These are phyloP conservation scores for Megaleporinus macrocephalus DNA, from an alignment of 2,113 vertebrate species.

Conservation along the genomic window DNA sequence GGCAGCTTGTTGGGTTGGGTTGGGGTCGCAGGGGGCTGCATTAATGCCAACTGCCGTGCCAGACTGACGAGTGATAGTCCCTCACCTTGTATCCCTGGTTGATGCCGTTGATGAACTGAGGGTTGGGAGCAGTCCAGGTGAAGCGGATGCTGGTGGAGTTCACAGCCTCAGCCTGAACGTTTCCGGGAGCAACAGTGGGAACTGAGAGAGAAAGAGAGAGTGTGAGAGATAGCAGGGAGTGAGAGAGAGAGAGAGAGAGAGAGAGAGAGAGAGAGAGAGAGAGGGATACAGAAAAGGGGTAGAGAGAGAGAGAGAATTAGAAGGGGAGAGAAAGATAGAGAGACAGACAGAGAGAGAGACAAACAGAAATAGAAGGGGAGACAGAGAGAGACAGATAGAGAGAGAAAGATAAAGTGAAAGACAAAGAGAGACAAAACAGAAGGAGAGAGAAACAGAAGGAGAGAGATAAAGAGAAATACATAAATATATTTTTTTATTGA, in stretches of 20 bases:
- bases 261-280: constrained; percentile 2
- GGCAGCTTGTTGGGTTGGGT: no score
- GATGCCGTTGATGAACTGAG: constrained; percentile 98
- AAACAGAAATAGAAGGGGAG: constrained; percentile 77
- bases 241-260: constrained; percentile 4
- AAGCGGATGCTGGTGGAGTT: constrained; percentile 94
- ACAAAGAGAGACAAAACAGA: constrained; percentile 77
- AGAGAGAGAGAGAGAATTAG: background rate
- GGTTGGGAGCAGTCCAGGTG: constrained; percentile 96
- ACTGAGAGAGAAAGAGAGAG: constrained; percentile 73
- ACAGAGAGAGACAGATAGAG: constrained; percentile 74
- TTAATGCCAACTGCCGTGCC: no score
- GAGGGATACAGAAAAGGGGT: background rate
- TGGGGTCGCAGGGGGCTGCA: no score
- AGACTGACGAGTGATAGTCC: background rate
- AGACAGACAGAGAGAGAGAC: background rate
- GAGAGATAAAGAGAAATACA: background rate
- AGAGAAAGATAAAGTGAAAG: constrained; percentile 73
- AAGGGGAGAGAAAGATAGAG: constrained; percentile 4
- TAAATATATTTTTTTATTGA: no score
- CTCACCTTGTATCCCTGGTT: constrained; percentile 98
- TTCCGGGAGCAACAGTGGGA: constrained; percentile 93
- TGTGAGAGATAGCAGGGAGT: no score
- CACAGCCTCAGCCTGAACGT: constrained; percentile 89
- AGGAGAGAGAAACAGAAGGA: constrained; percentile 12